A percentile compares a stretch with the other conserved stretches of the same genome.
Conservation (phyloP, 1,140 invertebrate genomes). For the Lutraria rhynchaena region DNA sequence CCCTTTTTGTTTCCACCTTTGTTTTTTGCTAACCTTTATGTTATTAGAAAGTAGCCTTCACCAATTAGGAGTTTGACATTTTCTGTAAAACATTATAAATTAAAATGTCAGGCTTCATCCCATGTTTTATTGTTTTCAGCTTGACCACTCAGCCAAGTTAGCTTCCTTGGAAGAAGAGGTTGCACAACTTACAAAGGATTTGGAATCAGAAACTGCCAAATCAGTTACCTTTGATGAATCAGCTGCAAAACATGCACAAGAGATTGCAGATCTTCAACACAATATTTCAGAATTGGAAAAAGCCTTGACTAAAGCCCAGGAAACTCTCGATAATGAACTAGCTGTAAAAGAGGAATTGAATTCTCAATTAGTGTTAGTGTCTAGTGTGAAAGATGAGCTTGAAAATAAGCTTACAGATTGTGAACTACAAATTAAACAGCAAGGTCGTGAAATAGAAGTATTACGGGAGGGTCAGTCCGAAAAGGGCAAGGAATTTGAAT, state of each 20-base stretch:
- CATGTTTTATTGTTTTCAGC: conserved; percentile 40
- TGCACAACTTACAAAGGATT: not conserved
- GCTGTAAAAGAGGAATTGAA: not conserved
- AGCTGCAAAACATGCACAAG: not conserved
- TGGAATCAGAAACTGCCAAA: not conserved
- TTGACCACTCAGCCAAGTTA: conserved; percentile 1
- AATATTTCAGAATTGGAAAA: conserved; percentile 12
- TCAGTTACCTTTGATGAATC: not conserved
- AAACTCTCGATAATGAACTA: not conserved
- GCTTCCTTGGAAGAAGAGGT: conserved; percentile 18
- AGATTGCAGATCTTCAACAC: conserved; percentile 27
- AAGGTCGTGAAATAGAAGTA: conserved; percentile 36
- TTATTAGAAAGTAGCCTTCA: not conserved
- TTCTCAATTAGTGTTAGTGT: not conserved
- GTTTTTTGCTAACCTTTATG: not conserved
- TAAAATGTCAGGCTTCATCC: conserved; percentile 39
- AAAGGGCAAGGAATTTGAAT: conserved; percentile 40
- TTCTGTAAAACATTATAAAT: conserved; percentile 2
- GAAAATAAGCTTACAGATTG: not conserved
- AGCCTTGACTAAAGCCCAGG: not conserved
- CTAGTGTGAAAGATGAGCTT: not conserved
- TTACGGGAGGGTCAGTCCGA: conserved; percentile 28
- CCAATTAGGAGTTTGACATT: conserved; percentile 31
- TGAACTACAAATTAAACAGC: conserved; percentile 44
- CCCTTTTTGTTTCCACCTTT: too few relatives aligned